Evolutionary conservation across 2,888 invertebrate species (phyloP).

Genomic region (Scelioninae gen. 1): DNA sequence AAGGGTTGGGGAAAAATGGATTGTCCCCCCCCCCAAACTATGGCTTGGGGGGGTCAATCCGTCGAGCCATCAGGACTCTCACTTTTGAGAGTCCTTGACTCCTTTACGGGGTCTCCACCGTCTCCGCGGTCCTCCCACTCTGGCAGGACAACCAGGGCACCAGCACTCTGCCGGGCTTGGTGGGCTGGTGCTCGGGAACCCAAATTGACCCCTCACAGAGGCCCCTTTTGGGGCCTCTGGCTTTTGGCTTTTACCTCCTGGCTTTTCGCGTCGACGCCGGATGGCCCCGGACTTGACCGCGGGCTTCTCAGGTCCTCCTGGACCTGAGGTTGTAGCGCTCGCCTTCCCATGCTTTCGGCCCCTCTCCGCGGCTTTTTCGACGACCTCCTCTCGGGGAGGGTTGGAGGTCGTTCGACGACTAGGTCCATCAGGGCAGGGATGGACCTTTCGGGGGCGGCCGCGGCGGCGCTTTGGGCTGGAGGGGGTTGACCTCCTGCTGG

Average conservation of each 20-base stretch:
- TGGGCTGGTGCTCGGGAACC: background rate
- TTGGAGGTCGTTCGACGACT: background rate
- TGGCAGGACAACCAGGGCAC: slow-evolving; percentile 3
- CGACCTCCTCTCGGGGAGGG: background rate
- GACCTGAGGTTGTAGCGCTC: slow-evolving; percentile 4
- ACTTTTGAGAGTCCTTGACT: no score
- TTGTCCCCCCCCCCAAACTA: no score
- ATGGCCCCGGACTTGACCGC: background rate
- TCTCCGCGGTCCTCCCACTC: no score
- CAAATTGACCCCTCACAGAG: background rate
- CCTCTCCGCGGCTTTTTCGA: background rate
- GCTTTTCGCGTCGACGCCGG: background rate
- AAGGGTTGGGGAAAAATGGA: no score
- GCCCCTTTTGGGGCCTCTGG: background rate
- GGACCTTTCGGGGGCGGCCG: slow-evolving; percentile 3
- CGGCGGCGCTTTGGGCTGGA: background rate
- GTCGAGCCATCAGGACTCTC: no score
- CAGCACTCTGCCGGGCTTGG: slow-evolving; percentile 13
- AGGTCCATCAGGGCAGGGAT: slow-evolving; percentile 16
- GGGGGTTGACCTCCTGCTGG: background rate
- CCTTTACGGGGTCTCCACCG: no score
- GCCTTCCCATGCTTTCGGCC: background rate
- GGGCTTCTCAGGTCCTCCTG: background rate
- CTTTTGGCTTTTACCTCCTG: no score
- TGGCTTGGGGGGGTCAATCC: no score